Conservation (phyloP, 2,113 vertebrate genomes). For the Anas platyrhynchos region DNA sequence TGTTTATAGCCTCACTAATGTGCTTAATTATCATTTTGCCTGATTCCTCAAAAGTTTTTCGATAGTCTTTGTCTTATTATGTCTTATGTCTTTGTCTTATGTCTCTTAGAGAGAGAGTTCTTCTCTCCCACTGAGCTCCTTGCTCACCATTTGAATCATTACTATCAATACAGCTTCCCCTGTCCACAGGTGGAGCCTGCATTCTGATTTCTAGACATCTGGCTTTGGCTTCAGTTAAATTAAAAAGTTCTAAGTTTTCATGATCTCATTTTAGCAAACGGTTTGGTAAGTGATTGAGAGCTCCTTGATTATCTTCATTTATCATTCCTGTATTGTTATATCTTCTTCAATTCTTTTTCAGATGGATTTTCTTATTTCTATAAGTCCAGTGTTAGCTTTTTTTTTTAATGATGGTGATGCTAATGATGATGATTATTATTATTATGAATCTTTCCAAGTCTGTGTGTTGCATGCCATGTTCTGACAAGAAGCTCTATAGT, state of each 20-base stretch:
- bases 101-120: background rate
- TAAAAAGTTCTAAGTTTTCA: background rate
- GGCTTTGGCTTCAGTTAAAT: background rate
- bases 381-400: background rate
- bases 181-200: background rate
- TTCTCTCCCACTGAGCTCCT: background rate
- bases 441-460: background rate
- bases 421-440: background rate
- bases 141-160: background rate
- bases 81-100: too few species aligned
- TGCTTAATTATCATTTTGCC: background rate
- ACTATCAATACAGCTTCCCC: background rate
- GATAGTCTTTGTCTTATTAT: background rate
- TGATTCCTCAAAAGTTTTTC: background rate
- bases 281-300: accelerated
- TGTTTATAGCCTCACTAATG: background rate
- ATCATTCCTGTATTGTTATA: background rate
- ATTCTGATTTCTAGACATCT: background rate
- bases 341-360: background rate
- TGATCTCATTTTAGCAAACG: background rate
- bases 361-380: background rate
- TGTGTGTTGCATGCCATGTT: background rate
- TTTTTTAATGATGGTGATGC: background rate
- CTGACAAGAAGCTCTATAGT: slow-evolving; percentile 30
- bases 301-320: background rate